phyloP scores from a whole-genome alignment of 2,797 vertebrate species.

The Tiaroga cobitis region DNA sequence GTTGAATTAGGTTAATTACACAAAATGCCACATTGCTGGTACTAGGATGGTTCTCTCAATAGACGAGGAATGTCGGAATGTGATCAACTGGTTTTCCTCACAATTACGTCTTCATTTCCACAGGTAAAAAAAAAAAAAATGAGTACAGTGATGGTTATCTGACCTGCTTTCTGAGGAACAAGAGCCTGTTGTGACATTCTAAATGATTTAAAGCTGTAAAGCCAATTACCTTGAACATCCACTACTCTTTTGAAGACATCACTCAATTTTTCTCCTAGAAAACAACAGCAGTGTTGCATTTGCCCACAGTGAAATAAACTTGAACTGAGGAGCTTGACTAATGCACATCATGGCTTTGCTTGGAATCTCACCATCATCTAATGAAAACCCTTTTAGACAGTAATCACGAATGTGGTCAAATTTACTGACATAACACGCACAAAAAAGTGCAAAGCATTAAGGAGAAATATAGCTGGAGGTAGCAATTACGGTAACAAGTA shows the following conservation, averaged over 20 bases:
- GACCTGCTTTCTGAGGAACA: not conserved
- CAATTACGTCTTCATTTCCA: not conserved
- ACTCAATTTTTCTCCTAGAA: not conserved
- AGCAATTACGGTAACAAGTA: conserved; percentile 1
- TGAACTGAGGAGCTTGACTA: conserved; percentile 2
- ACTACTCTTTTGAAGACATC: conserved; percentile 7
- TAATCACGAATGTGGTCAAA: conserved; percentile 54
- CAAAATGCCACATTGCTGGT: conserved; percentile 17
- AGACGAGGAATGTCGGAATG: conserved; percentile 32
- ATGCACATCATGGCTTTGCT: conserved; percentile 52
- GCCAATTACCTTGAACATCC: not conserved
- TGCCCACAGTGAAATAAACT: not conserved
- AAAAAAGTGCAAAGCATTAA: conserved; percentile 2
- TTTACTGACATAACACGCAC: conserved; percentile 50
- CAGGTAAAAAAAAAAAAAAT: not conserved
- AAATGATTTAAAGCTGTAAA: conserved; percentile 11
- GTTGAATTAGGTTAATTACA: conserved; percentile 12
- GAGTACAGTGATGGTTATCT: not conserved
- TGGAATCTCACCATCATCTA: conserved; percentile 59
- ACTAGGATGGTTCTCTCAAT: not conserved
- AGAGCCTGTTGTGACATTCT: not conserved
- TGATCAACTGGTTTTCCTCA: not conserved
- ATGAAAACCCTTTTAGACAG: conserved; percentile 34
- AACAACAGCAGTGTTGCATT: conserved; percentile 13
- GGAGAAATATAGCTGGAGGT: not conserved